Evolutionary conservation across 1,140 invertebrate genomes (phyloP), one percentile per base, ranked within the genome.

Genomic region (Phymastichus coffea): DNA sequence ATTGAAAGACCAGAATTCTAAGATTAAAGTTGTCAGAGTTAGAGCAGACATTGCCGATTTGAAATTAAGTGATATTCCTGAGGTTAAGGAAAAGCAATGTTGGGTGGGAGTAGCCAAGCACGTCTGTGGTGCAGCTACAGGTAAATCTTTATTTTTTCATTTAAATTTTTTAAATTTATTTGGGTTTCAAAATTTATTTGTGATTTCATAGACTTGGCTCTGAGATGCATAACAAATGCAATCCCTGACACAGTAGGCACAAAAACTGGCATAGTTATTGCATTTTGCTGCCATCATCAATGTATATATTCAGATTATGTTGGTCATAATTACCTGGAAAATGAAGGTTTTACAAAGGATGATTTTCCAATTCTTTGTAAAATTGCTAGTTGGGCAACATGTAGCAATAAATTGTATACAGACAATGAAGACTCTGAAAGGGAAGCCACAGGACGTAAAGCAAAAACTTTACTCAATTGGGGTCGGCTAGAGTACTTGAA

Each of bases 221-320:
- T 92, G 48, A 83, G 85, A 40, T 93, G 91, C 74, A 63, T 91
- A 38, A 70, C 77, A 30, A 72, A 76, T 51, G 66, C 63, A 68
- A 82, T 69, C 61, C 57, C 66, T 33, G 67, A 73, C 44, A 65
- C 74, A 12, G 56, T 70, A 3, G 63, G 66, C 2, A 61, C 69
- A 15, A 76, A 75, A 44, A 77, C 85, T 3, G 92, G 91, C 3
- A 66, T 89, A 14, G 70, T 90, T 12, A 84, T 95, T 71, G 91
- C 93, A 3, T 85, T 93, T 14, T 95, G 93, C 73, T 95, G 93
- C 76, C 93, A 95, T 79, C 93, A 95, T 77, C 83, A 86, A 47
- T 93, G 91, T 71, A 78, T 85, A 28, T 92, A 87, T 82, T 72
- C 73, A 22, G 73, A 83, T 0, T 94, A 90, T 73, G 82, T 87